A percentile compares a stretch with the other conserved stretches of the same genome.
Evolutionary conservation across 2,797 vertebrate genomes (phyloP).

Genomic region (Sebastes alutus): DNA sequence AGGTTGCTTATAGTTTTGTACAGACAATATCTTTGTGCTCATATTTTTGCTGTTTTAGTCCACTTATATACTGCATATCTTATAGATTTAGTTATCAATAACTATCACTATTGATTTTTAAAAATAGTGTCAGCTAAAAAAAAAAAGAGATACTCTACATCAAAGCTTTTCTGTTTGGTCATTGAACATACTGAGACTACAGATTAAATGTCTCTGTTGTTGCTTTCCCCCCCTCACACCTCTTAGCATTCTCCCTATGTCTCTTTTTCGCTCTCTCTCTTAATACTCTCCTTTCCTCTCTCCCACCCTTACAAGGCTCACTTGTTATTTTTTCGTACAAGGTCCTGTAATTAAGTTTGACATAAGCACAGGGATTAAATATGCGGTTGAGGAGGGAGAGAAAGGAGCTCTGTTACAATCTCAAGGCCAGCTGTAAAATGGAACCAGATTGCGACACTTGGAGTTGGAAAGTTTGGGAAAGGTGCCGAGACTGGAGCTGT

Average conservation of each 20-base stretch:
- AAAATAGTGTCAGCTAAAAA: not conserved
- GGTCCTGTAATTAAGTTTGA: conserved; percentile 99
- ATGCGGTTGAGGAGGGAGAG: conserved; percentile 93
- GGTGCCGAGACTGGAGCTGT: conserved; percentile 80
- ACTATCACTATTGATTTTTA: conserved; percentile 1
- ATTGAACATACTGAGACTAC: conserved; percentile 52
- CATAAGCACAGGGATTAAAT: conserved; percentile 99
- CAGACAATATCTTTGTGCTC: not conserved
- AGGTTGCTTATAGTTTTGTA: not conserved
- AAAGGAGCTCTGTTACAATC: conserved; percentile 91
- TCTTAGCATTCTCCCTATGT: conserved; percentile 68
- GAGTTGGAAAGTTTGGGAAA: conserved; percentile 85
- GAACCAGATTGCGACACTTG: conserved; percentile 90
- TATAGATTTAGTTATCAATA: not conserved
- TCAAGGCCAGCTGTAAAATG: conserved; percentile 90
- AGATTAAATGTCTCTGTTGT: conserved; percentile 72
- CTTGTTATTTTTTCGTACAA: conserved; percentile 99
- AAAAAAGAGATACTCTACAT: conserved; percentile 19
- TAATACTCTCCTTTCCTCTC: conserved; percentile 71
- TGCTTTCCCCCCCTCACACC: conserved; percentile 52
- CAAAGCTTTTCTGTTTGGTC: conserved; percentile 50
- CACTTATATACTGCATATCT: not conserved
- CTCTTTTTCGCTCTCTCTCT: conserved; percentile 68
- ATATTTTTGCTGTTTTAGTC: not conserved
- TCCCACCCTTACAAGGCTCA: conserved; percentile 83